phyloP scores from a whole-genome alignment of 2,113 vertebrate genomes.

The Dromaius novaehollandiae region DNA sequence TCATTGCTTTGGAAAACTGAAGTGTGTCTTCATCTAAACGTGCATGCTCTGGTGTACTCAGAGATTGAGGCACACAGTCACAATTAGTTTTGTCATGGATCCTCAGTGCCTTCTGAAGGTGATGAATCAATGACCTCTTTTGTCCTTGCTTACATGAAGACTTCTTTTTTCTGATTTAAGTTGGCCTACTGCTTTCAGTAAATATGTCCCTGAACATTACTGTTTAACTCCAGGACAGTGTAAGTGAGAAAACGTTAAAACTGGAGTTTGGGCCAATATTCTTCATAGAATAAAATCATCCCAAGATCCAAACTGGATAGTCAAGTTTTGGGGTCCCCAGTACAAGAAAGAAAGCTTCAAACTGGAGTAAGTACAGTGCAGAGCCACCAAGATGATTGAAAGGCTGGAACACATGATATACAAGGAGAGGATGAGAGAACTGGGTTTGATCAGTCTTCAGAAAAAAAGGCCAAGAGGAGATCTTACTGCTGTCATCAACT shows the following conservation, averaged over 20 bases:
- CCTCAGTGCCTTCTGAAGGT: background rate
- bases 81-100: background rate
- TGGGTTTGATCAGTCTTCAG: too few relatives aligned
- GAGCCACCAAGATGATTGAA: too few relatives aligned
- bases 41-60: background rate
- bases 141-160: background rate
- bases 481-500: too few relatives aligned
- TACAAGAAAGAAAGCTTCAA: too few relatives aligned
- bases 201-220: background rate
- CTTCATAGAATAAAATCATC: background rate
- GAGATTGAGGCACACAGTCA: background rate
- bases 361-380: too few relatives aligned
- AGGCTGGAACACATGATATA: too few relatives aligned
- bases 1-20: background rate
- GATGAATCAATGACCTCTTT: background rate
- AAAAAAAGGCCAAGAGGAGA: too few relatives aligned
- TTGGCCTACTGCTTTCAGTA: background rate
- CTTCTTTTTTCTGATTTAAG: background rate
- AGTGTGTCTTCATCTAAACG: background rate
- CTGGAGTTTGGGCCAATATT: background rate
- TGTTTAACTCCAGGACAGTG: background rate
- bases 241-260: background rate
- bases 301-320: background rate
- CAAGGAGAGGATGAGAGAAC: too few relatives aligned
- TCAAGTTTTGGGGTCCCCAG: too few relatives aligned